Base-by-base conservation (phyloP, 2,113 vertebrate species). In the Cynocephalus volans region DNA sequence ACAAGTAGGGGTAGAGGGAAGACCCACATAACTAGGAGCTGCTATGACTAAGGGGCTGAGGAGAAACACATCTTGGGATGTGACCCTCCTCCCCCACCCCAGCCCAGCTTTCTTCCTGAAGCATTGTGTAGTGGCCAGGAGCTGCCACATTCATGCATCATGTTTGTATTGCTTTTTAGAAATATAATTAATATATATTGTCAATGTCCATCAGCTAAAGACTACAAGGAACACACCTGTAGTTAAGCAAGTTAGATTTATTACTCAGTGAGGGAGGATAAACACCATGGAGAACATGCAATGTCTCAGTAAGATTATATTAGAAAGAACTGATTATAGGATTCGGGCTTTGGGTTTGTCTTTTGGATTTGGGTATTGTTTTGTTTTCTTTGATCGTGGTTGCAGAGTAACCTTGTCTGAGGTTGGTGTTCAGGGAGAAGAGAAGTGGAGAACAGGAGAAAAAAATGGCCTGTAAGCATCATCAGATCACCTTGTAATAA, bases 371-470 rank as follows among this genome's bases (percentile, higher is more conserved):
- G n/a, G 41, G 41, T 7, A 28, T 77, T 60, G 56, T 67, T 93
- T 87, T 77, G 58, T 58, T 75, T 92, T 33, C 70, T 90, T 89
- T 83, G 75, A 58, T 67, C 33, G 33, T 50, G 24, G 45, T 88
- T 36, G 64, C 76, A 67, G 65, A 82, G 80, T 82, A 80, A 75
- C 15, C 73, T 19, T 92, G 28, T 65, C 10, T 88, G 67, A 72
- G 4, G 6, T 58, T 52, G 50, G 31, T 77, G 28, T 69, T 69
- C 70, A 56, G 13, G 36, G 52, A 76, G 70, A 36, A 85, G 67
- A 79, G 64, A 65, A 56, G 14, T 50, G n/a, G 52, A 93, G 48
- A 50, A 48, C 54, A 50, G 64, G 62, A 69, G 56, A 81, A 92
- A 56, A 56, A 56, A 92, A 70, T 17, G 23, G n/a, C 21, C 64